Percentiles rank a stretch among this genome's conserved stretches.
Evolutionary conservation across 2,888 invertebrate genomes (phyloP).

Genomic region (Tetanocera ferruginea): DNA sequence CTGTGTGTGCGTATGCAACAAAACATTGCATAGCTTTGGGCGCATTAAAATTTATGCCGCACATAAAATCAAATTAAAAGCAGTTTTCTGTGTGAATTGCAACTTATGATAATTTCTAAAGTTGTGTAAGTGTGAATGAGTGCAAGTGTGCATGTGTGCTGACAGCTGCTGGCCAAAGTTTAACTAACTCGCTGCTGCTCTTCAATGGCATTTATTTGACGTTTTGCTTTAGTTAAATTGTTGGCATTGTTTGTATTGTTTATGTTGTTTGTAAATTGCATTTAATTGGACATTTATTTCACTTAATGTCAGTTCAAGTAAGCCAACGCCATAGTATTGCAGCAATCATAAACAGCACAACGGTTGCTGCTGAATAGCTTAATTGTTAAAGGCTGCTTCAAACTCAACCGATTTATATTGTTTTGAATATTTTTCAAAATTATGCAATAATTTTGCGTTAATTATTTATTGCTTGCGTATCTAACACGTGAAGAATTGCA

Average conservation of each 20-base stretch:
- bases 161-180: not conserved
- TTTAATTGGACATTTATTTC: conserved; percentile 39
- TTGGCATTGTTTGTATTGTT: conserved; percentile 26
- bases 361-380: too few relatives aligned
- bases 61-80: not conserved
- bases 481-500: too few relatives aligned
- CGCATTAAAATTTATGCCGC: conserved; percentile 7
- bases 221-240: not conserved
- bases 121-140: not conserved
- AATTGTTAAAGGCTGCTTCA: too few relatives aligned
- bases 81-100: not conserved
- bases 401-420: too few relatives aligned
- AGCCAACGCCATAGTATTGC: not conserved
- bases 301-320: not conserved
- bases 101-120: not conserved
- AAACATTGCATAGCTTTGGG: conserved; percentile 8
- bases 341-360: too few relatives aligned
- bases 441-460: too few relatives aligned
- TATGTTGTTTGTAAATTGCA: conserved; percentile 44
- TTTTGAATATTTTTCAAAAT: too few relatives aligned
- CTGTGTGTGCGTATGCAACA: not conserved
- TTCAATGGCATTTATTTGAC: not conserved
- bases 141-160: not conserved
- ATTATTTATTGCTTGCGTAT: too few relatives aligned
- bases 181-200: not conserved